A percentile compares a stretch with the other conserved stretches of the same genome.
phyloP scores from a whole-genome alignment of 2,888 invertebrate genomes.

The Yponomeuta malinellus region DNA sequence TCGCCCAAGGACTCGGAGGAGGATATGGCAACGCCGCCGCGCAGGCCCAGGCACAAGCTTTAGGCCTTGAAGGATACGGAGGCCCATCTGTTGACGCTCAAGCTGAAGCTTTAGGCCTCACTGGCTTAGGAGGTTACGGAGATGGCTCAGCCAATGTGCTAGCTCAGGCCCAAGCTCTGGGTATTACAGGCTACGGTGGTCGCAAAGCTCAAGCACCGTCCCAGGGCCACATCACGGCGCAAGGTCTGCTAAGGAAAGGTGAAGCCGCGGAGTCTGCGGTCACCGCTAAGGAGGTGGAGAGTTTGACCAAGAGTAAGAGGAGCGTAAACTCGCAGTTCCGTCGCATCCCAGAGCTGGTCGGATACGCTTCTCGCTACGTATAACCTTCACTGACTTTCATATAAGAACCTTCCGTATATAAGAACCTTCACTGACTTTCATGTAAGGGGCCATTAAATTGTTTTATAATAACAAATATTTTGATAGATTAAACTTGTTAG shows the following conservation, averaged over 20 bases:
- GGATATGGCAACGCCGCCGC: background rate
- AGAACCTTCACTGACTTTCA: background rate
- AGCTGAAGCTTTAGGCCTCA: background rate
- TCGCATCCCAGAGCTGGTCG: background rate
- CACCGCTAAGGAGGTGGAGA: background rate
- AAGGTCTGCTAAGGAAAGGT: background rate
- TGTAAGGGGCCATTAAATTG: background rate
- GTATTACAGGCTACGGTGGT: too few relatives aligned
- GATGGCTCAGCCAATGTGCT: background rate
- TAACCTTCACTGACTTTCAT: background rate
- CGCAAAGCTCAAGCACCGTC: background rate
- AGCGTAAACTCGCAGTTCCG: background rate
- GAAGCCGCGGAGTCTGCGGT: background rate
- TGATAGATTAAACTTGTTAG: background rate
- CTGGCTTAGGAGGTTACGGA: background rate
- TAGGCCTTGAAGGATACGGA: background rate
- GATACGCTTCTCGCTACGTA: background rate
- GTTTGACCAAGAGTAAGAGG: background rate
- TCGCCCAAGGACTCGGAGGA: background rate
- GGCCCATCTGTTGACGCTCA: background rate
- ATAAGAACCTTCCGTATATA: background rate
- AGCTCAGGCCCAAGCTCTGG: constrained; percentile 6
- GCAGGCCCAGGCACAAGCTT: constrained; percentile 2
- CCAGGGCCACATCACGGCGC: background rate
- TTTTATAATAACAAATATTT: too few relatives aligned